These are phyloP conservation scores for Drosophila neutralis DNA, from an alignment of 2,888 invertebrate species.

Conservation along the genomic window DNA sequence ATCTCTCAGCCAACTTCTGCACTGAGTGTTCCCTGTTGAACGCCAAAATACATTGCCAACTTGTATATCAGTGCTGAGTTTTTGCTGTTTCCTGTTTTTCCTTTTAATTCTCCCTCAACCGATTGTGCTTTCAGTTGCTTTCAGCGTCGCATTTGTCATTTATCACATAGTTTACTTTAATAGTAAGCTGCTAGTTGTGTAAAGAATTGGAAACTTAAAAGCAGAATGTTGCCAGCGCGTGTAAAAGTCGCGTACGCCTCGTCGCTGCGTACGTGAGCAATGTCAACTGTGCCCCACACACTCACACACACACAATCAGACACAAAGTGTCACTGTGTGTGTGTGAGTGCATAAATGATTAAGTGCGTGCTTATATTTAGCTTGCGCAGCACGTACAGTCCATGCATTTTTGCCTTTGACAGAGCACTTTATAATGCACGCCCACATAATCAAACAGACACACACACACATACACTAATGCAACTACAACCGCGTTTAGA, in stretches of 20 bases:
- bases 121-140: constrained; percentile 30
- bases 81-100: constrained; percentile 12
- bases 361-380: constrained; percentile 67
- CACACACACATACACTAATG: constrained; percentile 2
- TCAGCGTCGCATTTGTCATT: constrained; percentile 47
- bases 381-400: constrained; percentile 62
- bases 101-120: constrained; percentile 3
- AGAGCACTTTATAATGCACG: constrained; percentile 72
- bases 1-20: constrained; percentile 29
- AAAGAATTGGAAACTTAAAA: constrained; percentile 52
- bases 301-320: constrained; percentile 19
- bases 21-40: constrained; percentile 4
- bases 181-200: constrained; percentile 33
- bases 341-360: constrained; percentile 70
- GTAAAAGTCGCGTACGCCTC: constrained; percentile 69
- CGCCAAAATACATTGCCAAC: constrained; percentile 17
- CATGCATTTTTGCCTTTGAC: constrained; percentile 76
- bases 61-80: constrained; percentile 17
- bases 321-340: constrained; percentile 8
- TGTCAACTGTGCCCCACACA: constrained; percentile 55
- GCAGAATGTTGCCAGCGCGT: constrained; percentile 57
- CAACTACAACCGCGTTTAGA: constrained; percentile 3
- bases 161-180: constrained; percentile 62
- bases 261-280: constrained; percentile 56
- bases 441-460: constrained; percentile 11